Evolutionary conservation across 1,140 invertebrate species (phyloP).

Genomic region (Belonocnema kinseyi): DNA sequence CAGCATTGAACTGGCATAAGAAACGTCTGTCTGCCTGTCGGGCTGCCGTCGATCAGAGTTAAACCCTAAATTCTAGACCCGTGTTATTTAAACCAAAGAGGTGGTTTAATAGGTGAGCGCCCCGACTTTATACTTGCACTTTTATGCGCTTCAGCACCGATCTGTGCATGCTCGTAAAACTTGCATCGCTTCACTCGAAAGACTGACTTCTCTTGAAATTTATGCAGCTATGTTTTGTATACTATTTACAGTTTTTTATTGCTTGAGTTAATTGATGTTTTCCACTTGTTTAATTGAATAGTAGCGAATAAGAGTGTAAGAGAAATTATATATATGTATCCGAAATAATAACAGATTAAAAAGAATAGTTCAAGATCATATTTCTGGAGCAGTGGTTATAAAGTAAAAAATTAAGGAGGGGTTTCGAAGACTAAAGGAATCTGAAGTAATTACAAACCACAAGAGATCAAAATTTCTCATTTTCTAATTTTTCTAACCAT

Average conservation of each 20-base stretch:
- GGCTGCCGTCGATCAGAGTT: conserved; percentile 60
- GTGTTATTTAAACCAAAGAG: conserved; percentile 46
- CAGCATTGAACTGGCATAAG: conserved; percentile 54
- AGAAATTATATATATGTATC: too few relatives aligned
- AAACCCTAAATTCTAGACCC: conserved; percentile 60
- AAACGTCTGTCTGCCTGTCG: conserved; percentile 57
- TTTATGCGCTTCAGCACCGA: neutral
- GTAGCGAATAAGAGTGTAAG: too few relatives aligned
- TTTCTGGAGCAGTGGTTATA: too few relatives aligned
- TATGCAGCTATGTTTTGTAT: conserved; percentile 20
- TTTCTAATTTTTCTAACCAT: too few relatives aligned
- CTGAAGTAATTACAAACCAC: too few relatives aligned
- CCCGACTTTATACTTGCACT: conserved; percentile 34
- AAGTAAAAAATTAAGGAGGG: too few relatives aligned
- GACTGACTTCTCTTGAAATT: conserved; percentile 10
- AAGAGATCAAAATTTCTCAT: too few relatives aligned
- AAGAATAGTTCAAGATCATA: too few relatives aligned
- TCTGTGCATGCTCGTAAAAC: conserved; percentile 1
- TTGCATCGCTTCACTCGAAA: neutral
- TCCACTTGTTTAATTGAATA: conserved; percentile 3
- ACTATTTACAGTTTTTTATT: conserved; percentile 3
- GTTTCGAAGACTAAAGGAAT: too few relatives aligned
- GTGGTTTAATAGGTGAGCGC: conserved; percentile 55
- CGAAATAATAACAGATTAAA: too few relatives aligned
- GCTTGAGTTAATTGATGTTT: neutral